Percentiles rank a stretch among this genome's conserved stretches.
These are phyloP conservation scores for Varecia variegata DNA, from an alignment of 2,797 vertebrate genomes.

Conservation along the genomic window DNA sequence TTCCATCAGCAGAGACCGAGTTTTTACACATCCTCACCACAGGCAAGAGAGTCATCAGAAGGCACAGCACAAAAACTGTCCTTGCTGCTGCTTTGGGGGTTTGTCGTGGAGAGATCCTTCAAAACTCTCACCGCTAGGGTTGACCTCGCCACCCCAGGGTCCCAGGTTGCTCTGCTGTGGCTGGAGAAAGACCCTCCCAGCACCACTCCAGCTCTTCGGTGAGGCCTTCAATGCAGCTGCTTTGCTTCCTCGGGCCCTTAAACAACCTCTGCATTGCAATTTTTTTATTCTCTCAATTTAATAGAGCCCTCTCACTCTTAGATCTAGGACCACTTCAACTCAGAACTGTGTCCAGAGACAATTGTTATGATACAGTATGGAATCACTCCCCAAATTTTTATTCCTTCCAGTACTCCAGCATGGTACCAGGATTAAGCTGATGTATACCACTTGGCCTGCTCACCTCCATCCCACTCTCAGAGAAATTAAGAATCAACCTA, in stretches of 20 bases:
- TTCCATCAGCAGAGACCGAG: background rate
- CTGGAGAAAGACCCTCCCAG: background rate
- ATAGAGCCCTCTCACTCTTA: background rate
- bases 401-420: background rate
- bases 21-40: background rate
- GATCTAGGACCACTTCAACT: background rate
- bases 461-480: rapidly evolving
- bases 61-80: background rate
- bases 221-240: background rate
- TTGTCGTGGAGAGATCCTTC: background rate
- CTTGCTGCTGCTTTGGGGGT: background rate
- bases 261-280: background rate
- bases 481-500: background rate
- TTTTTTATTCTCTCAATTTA: background rate
- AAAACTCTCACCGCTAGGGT: background rate
- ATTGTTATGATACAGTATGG: background rate
- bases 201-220: background rate
- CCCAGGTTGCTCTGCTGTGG: background rate
- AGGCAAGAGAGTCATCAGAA: background rate
- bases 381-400: background rate
- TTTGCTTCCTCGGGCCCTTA: background rate
- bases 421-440: background rate
- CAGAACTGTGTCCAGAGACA: background rate
- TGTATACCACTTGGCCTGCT: background rate
- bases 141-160: background rate